phyloP scores from a whole-genome alignment of 2,113 vertebrate species.

The Chaetura pelagica region DNA sequence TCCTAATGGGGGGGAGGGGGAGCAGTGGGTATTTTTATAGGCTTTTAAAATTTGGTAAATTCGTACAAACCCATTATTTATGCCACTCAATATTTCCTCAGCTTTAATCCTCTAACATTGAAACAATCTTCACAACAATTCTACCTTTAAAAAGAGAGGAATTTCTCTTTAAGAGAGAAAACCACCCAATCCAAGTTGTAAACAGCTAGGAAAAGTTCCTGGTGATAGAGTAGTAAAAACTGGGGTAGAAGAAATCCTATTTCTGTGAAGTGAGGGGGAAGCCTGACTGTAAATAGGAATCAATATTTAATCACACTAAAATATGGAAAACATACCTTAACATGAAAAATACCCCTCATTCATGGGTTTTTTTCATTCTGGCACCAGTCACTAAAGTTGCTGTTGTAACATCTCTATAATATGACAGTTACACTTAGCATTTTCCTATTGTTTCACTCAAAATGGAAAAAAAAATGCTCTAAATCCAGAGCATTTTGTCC shows the following conservation, averaged over 20 bases:
- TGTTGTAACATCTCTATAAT: background rate
- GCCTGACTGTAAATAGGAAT: background rate
- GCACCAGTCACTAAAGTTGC: background rate
- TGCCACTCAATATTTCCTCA: background rate
- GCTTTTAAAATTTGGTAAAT: background rate
- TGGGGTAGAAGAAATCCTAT: background rate
- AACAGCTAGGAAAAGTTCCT: background rate
- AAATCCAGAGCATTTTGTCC: background rate
- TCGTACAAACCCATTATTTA: background rate
- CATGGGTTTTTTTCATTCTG: background rate
- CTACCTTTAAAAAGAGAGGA: background rate
- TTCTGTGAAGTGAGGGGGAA: background rate
- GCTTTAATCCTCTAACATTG: background rate
- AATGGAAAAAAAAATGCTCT: conserved; percentile 5
- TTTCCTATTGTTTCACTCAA: conserved; percentile 1
- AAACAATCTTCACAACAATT: background rate
- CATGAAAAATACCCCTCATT: background rate
- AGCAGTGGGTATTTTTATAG: background rate
- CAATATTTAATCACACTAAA: background rate
- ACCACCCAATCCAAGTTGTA: background rate
- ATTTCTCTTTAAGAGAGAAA: background rate
- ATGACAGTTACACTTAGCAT: background rate
- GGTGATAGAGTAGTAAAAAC: background rate
- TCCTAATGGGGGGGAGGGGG: background rate
- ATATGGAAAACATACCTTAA: background rate